Evolutionary conservation across 2,113 vertebrate genomes (phyloP), one percentile per base, ranked within the genome.

Genomic region (Sterna hirundo): DNA sequence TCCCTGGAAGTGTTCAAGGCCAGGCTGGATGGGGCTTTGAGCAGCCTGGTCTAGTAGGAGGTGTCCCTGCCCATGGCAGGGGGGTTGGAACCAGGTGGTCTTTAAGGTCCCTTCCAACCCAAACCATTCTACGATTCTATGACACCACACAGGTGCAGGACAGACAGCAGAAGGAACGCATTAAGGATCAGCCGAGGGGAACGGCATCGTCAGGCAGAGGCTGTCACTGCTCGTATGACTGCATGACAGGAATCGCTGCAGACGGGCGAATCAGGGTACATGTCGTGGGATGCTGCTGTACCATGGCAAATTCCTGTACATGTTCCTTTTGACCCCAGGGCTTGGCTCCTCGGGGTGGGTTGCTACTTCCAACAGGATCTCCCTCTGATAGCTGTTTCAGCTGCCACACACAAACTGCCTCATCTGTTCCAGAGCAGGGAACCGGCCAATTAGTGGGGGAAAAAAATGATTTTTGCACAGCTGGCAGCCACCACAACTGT

Each of bases 81-180:
- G 46, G 46, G 46, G 19, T 18, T 47, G 46, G 46, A 47, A 47
- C 46, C 11, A 11, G 46, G 11, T 21, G 46, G 21, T 47, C 46
- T 47, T 47, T 21, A 47, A 21, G 20, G 20, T 47, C 46, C 46
- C 46, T 47, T 47, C 46, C 9, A 47, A 47, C 19, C 20, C 19
- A 10, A 47, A 21, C 46, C 46, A 47, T 47, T 47, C 20, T 47
- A 21, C 4, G 46, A 49, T 49, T 49, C 47, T 49, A 12, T 21
- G 40, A 25, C 0, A 5, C 29, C 1, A 3, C 27, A 15, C 27
- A 32, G 2, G 2, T 32, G 22, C 15, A 23, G 58, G 36, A n/a
- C 46, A 55, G 72, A 29, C 6, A 57, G 62, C 74, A 81, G 62
- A 30, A 80, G 46, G 42, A 66, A 32, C 2, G 0, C n/a, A 13